These are phyloP conservation scores for Chlamydotis undulata DNA, from an alignment of 2,113 vertebrate species.

Conservation along the genomic window DNA sequence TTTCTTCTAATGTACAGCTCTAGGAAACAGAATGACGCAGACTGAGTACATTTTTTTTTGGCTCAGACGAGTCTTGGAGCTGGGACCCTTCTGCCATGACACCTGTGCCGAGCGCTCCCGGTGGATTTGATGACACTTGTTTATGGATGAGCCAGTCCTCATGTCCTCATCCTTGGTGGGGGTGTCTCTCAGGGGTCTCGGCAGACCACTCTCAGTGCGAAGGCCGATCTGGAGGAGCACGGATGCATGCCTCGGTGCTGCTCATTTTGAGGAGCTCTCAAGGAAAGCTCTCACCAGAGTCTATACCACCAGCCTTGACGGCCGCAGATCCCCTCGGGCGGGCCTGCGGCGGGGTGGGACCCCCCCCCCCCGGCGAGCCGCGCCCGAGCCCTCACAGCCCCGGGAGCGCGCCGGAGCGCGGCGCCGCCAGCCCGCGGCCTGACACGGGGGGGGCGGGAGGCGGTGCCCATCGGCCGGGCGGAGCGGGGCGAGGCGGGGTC, in stretches of 20 bases:
- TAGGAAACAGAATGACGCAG: neutral
- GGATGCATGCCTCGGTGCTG: accelerated
- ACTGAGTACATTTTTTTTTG: neutral
- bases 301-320: accelerated
- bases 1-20: neutral
- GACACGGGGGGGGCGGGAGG: neutral
- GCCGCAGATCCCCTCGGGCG: neutral
- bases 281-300: neutral
- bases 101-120: neutral
- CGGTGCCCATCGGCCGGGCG: neutral
- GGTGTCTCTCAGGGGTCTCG: neutral
- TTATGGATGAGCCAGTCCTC: neutral
- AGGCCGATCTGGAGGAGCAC: neutral
- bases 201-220: neutral
- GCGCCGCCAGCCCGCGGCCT: neutral
- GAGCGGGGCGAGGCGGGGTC: neutral
- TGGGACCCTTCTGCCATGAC: neutral
- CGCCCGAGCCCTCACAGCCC: neutral
- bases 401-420: neutral
- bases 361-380: no score
- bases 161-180: neutral
- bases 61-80: neutral
- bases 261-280: no score
- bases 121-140: neutral
- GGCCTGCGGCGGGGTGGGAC: no score